Base-by-base conservation (phyloP, 2,888 invertebrate species). In the Mythimna vitellina region DNA sequence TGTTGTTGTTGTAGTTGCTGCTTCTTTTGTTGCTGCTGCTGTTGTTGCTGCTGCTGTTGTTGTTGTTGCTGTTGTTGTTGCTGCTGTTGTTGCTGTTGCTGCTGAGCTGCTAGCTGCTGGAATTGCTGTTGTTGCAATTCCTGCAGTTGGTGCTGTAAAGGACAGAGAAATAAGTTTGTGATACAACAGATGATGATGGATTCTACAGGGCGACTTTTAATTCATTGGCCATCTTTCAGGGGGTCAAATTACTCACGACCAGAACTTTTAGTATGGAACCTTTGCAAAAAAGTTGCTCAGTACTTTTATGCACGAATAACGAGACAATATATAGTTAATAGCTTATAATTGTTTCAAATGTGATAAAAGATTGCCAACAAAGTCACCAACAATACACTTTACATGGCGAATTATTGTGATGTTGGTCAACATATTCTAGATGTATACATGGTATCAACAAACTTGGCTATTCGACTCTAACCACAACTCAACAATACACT, bases 71-170 rank as follows among this genome's bases (percentile, higher is more conserved):
- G 87, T 92, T 88, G 82, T 90, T 86, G 93, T 93, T 91, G 90
- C 58, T 90, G 83, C 69, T 92, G 93, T 53, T 85, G 93, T 88
- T 86, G 91, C 82, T 87, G 86, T 81, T 89, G 89, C 67, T 88
- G 89, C 63, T 84, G 92, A 78, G 81, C 93, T 87, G 84, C 91
- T 86, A 83, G 80, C 86, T 87, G 93, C 80, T 86, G 88, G 70
- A 84, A 86, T 68, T 87, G 87, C 64, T 86, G 91, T 74, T 92
- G 92, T 80, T 92, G 94, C 84, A 93, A 92, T 83, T 92, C 92
- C 81, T 93, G 90, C 78, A 92, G 90, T 88, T 94, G 93, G 81
- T 92, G 92, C 90, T 93, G 89, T 74, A 72, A 79, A 80, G 76
- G 35, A 60, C 76, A 66, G 54, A 63, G 58, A 42, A 56, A 83